Conservation (phyloP, 1,140 invertebrate species). For the Ephestia elutella region DNA sequence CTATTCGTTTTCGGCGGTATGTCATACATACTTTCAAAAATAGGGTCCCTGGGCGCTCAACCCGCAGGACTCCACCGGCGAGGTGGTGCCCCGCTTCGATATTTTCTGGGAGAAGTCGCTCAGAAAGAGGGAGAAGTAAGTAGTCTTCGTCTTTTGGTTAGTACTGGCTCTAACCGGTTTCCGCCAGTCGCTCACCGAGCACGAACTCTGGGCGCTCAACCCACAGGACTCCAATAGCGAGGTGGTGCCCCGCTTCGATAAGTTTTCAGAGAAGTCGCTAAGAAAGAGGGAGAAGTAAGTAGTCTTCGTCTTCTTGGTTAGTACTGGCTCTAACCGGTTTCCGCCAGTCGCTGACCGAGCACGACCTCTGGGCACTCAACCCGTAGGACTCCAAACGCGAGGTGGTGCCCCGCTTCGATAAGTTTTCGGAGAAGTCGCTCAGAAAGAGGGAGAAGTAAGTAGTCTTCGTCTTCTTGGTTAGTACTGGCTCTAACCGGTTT, state of each 20-base stretch:
- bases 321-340: constrained; percentile 89
- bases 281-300: constrained; percentile 59
- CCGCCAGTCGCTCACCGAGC: too few relatives aligned
- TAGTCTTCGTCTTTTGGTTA: too few relatives aligned
- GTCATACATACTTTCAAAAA: too few relatives aligned
- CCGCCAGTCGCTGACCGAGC: constrained; percentile 84
- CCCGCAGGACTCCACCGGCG: constrained; percentile 84
- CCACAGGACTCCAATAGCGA: too few relatives aligned
- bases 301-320: constrained; percentile 69
- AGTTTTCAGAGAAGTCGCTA: too few relatives aligned
- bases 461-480: constrained; percentile 69
- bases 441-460: constrained; percentile 73
- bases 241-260: too few relatives aligned
- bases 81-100: constrained; percentile 89
- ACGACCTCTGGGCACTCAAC: constrained; percentile 94
- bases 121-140: constrained; percentile 74
- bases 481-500: constrained; percentile 89
- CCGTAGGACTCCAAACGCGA: constrained; percentile 86
- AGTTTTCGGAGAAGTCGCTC: constrained; percentile 83
- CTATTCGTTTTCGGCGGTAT: too few relatives aligned
- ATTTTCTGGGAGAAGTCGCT: constrained; percentile 84
- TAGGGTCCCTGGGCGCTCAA: constrained; percentile 96
- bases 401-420: constrained; percentile 89
- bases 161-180: too few relatives aligned
- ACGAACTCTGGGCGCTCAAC: too few relatives aligned